These are phyloP conservation scores for Drosophila aff. DNA, from an alignment of 1,140 invertebrate genomes.

Conservation along the genomic window DNA sequence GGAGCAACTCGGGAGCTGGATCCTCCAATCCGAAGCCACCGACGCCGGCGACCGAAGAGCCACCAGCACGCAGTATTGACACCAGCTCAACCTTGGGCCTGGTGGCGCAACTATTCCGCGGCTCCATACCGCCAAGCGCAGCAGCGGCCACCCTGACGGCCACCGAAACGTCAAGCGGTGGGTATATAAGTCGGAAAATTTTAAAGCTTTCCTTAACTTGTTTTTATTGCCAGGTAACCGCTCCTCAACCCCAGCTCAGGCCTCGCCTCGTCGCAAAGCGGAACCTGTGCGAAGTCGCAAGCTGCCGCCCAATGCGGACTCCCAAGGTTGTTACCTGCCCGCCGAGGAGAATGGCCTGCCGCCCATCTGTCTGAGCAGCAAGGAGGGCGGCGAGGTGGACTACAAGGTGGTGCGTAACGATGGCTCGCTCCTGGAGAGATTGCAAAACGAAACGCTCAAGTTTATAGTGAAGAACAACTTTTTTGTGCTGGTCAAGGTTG, in stretches of 20 bases:
- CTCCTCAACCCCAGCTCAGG: constrained; percentile 45
- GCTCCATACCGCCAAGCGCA: constrained; percentile 76
- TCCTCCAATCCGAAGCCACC: constrained; percentile 63
- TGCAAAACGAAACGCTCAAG: constrained; percentile 89
- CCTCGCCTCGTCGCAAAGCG: constrained; percentile 69
- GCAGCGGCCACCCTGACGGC: constrained; percentile 70
- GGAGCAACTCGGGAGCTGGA: constrained; percentile 42
- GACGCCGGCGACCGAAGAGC: constrained; percentile 50
- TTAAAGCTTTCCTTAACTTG: no score
- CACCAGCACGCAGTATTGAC: constrained; percentile 64
- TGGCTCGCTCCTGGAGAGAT: constrained; percentile 85
- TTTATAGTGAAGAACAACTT: constrained; percentile 94
- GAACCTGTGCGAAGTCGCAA: constrained; percentile 58
- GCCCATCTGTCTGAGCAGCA: constrained; percentile 82
- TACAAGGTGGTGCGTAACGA: constrained; percentile 87
- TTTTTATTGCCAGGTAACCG: constrained; percentile 31
- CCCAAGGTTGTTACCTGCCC: constrained; percentile 87
- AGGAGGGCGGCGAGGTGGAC: constrained; percentile 85
- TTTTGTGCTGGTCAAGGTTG: constrained; percentile 91
- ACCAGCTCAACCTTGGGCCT: constrained; percentile 66
- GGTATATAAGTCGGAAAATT: background rate
- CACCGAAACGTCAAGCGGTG: constrained; percentile 43
- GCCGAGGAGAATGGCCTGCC: constrained; percentile 86
- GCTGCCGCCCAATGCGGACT: constrained; percentile 85
- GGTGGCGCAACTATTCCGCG: constrained; percentile 76